Evolutionary conservation across 2,113 vertebrate species (phyloP), one percentile per base, ranked within the genome.

Genomic region (Eira barbara): DNA sequence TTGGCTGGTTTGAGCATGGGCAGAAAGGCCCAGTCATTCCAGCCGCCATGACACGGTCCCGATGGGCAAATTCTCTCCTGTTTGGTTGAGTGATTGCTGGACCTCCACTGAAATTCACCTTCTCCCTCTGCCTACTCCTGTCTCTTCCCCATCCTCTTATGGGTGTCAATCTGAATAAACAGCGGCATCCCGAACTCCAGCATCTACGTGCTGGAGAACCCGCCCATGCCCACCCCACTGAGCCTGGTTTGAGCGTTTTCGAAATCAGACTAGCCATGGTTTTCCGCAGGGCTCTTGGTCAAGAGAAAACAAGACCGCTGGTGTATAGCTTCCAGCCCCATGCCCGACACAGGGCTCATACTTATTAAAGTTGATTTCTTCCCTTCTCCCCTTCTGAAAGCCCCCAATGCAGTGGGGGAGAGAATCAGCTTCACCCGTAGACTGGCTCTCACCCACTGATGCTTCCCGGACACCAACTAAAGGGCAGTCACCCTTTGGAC

Each of bases 11-110:
- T 25, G 25, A n/a, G 36, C 14, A 10, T 57, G 18, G 2, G 4
- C 52, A 27, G 23, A 34, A 92, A 85, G 18, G 14, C 34, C 8
- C 10, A 10, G 49, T 4, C 63, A n/a, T 17, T 74, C 49, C 73
- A 39, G 57, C 31, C 2, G 0, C 34, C 0, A 0, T 10, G 18
- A 61, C 25, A 63, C 6, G 36, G 74, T 36, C 42, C 63, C 69
- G 12, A 36, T 2, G 13, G 47, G 14, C 25, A 69, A 71, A 79
- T 13, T 63, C 25, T 82, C 10, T 29, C 39, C 31, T 87, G 20
- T 52, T 67, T 81, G 29, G n/a, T 20, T 9, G 27, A 23, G 12
- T 55, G 6, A 84, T 94, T 59, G 4, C 7, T 47, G 39, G 47
- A 52, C 12, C 9, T 57, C 23, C 14, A 1, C 18, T 4, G 10